Evolutionary conservation across 2,888 invertebrate species (phyloP).

Genomic region (Dynastes tityus): DNA sequence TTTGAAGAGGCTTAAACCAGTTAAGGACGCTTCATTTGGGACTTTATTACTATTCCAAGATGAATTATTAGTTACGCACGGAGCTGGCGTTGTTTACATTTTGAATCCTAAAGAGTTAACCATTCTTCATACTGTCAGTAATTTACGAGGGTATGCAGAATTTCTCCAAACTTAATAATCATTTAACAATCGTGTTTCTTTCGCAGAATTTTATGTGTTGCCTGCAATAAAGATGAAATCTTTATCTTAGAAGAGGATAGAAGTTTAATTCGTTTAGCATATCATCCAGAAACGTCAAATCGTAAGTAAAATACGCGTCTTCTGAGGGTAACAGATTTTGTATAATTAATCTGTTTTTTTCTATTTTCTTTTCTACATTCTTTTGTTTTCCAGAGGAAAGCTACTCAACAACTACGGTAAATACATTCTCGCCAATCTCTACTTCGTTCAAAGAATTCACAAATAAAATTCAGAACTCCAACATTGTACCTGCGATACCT

Average conservation of each 20-base stretch:
- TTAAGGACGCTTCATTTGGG: conserved; percentile 77
- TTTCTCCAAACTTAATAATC: conserved; percentile 47
- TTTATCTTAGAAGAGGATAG: conserved; percentile 88
- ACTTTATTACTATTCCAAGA: conserved; percentile 79
- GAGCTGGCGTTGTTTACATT: conserved; percentile 80
- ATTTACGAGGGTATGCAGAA: conserved; percentile 73
- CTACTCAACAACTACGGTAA: conserved; percentile 42
- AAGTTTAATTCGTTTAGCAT: conserved; percentile 84
- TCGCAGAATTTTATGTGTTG: conserved; percentile 74
- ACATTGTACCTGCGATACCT: conserved; percentile 63
- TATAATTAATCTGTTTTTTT: neutral
- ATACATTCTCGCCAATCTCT: conserved; percentile 54
- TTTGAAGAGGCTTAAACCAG: conserved; percentile 66
- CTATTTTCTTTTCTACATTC: neutral
- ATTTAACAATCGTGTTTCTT: neutral
- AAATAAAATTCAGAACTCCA: conserved; percentile 65
- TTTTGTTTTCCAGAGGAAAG: conserved; percentile 45
- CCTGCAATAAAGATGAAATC: conserved; percentile 82
- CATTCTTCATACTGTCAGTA: conserved; percentile 79
- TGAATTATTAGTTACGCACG: conserved; percentile 83
- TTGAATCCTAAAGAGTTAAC: conserved; percentile 81
- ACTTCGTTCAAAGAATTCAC: conserved; percentile 66
- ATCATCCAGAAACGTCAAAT: conserved; percentile 78
- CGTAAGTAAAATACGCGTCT: conserved; percentile 56
- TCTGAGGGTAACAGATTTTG: too few species aligned